Base-by-base conservation (phyloP, 2,113 vertebrate genomes). In the Gobius niger region DNA sequence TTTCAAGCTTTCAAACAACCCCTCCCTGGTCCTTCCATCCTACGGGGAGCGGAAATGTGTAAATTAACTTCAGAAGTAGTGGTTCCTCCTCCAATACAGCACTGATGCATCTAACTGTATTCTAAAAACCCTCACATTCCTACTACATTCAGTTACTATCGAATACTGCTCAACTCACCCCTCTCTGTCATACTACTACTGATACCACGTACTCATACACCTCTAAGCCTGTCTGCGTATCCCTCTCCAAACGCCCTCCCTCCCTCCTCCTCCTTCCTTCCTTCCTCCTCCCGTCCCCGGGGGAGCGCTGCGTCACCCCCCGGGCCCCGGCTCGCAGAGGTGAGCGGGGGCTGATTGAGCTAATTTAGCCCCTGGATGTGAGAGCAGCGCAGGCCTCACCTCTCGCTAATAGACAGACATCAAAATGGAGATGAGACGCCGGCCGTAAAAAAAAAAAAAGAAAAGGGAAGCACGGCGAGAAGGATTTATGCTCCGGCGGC, bases 271-370 rank as follows among this genome's bases (percentile, higher is more conserved):
- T 41, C 24, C 62, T 10, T 44, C 18, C 47, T 11, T 10, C 68
- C 46, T 66, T 64, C 71, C 63, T 61, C 13, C 51, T 57, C 42
- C 44, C 63, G 12, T 84, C 89, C 76, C 87, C 65, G 47, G 87
- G 87, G 87, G 88, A 87, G 74, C 82, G 72, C 84, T 87, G 86
- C 88, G 90, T 89, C 91, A 91, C 85, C 82, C 82, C 24, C 80
- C 83, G 81, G 83, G 89, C 78, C 87, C 87, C 76, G 72, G 18
- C 83, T 87, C 88, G 80, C 78, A 82, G 78, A 90, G 91, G 90
- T 85, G 88, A 91, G 90, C 91, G 89, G 86, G 90, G 88, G 88
- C 91, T 92, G 91, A 92, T 91, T 92, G 90, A 91, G 90, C 87
- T 92, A 91, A 92, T 91, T 91, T 92, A 92, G 89, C 87, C 90